These are phyloP conservation scores for Steinernema carpocapsae DNA, from an alignment of 2,888 invertebrate species.

Conservation along the genomic window DNA sequence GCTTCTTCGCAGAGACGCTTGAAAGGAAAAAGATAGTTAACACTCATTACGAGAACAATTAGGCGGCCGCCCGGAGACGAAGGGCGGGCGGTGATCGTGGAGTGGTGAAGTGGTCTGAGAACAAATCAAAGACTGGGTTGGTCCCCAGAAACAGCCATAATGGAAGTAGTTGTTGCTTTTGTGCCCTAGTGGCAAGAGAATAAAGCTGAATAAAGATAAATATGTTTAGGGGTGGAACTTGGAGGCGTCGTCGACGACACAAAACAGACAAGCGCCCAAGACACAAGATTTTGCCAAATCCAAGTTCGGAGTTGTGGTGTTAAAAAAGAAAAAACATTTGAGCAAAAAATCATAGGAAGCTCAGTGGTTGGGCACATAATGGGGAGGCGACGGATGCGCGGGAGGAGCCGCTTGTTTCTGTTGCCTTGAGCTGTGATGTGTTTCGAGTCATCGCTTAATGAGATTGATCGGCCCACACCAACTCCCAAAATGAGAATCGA, in stretches of 20 bases:
- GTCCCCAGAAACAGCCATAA: conserved; percentile 9
- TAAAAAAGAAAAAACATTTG: neutral
- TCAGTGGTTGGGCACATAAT: neutral
- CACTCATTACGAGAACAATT: no score
- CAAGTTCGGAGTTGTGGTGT: neutral
- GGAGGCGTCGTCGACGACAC: neutral
- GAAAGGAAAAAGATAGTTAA: no score
- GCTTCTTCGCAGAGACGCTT: no score
- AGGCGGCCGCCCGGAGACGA: no score
- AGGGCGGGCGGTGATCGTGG: no score
- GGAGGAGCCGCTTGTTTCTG: neutral
- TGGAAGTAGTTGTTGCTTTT: conserved; percentile 4
- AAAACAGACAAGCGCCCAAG: neutral
- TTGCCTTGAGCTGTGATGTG: conserved; percentile 18
- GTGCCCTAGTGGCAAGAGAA: neutral
- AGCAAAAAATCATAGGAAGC: neutral
- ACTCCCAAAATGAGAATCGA: conserved; percentile 29
- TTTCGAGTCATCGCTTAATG: conserved; percentile 31
- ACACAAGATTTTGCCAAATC: neutral
- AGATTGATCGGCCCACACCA: conserved; percentile 31
- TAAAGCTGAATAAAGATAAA: conserved; percentile 27
- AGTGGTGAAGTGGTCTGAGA: neutral
- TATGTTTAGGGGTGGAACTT: neutral
- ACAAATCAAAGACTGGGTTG: neutral
- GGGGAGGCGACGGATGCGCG: neutral